Evolutionary conservation across 2,888 invertebrate species (phyloP), one percentile per base, ranked within the genome.

Genomic region (Operophtera brumata): DNA sequence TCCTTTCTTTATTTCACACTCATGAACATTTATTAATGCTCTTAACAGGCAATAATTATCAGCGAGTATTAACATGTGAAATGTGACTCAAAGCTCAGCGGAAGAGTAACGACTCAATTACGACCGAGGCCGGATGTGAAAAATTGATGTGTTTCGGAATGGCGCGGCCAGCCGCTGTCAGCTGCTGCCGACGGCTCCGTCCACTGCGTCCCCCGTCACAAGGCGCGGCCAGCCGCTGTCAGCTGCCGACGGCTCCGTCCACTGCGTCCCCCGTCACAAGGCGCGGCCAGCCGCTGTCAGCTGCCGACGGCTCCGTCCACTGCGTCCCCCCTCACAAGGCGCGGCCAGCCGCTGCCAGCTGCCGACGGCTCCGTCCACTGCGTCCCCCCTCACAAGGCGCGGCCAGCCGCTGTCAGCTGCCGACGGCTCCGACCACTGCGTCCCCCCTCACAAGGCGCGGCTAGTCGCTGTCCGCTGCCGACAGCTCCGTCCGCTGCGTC

Each of bases 61-160:
- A 36, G 37, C 12, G 36, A 52, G 28, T 20, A 20, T 20, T 35
- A 51, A 53, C 51, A 62, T 36, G 56, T 60, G 46, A 62, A 62
- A 62, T 63, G 55, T 37, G 47, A 37, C 55, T 43, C 42, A 53
- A 59, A 63, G 59, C 54, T 55, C 50, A 14, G 54, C 36, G 37
- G 44, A 57, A 59, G 61, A 77, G 71, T 75, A 75, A 78, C 78
- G 72, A 73, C 73, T 75, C 75, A 81, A 82, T 84, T 80, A 82
- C 71, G 73, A 71, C 71, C 65, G 75, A 70, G 70, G 67, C 70
- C 75, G 79, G 78, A 78, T 76, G 81, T 82, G 78, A 85, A 86
- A 84, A 83, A 85, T 85, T 84, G 82, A 85, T 83, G 79, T 73
- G 78, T 72, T 66, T 72, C 66, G 72, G 78, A 82, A 82, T 80